Percentiles rank a stretch among this genome's conserved stretches.
phyloP scores from a whole-genome alignment of 2,113 vertebrate species.

The Mesocricetus auratus region DNA sequence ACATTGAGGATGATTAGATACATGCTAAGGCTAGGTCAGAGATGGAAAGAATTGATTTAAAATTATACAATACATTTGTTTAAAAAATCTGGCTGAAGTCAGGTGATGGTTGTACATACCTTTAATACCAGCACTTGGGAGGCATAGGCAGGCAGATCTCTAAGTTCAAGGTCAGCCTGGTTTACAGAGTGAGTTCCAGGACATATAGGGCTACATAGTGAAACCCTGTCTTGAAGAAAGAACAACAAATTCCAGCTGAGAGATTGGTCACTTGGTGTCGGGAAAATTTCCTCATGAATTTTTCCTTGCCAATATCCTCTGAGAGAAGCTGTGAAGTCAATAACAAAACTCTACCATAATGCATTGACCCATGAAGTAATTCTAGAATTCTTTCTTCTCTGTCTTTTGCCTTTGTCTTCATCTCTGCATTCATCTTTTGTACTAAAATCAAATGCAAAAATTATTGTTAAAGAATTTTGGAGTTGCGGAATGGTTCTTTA shows the following conservation, averaged over 20 bases:
- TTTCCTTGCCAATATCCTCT: background rate
- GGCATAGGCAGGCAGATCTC: background rate
- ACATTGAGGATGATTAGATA: background rate
- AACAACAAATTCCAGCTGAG: background rate
- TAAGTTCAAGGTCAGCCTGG: background rate
- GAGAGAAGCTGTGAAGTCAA: background rate
- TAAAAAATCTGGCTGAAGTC: background rate
- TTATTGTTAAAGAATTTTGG: background rate
- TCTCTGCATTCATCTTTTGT: background rate
- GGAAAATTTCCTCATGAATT: background rate
- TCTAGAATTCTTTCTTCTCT: background rate
- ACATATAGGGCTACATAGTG: background rate
- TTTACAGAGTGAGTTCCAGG: background rate
- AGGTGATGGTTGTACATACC: background rate
- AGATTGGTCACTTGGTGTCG: background rate
- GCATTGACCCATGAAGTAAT: background rate
- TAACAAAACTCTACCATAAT: background rate
- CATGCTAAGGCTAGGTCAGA: background rate
- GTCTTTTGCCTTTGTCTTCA: background rate
- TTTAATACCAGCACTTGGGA: background rate
- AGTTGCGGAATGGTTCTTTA: constrained; percentile 12
- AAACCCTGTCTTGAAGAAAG: background rate
- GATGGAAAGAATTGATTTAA: constrained; percentile 14
- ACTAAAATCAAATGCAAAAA: background rate
- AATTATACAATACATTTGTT: background rate